These are phyloP conservation scores for Notarius quadriscutis DNA, from an alignment of 2,113 vertebrate genomes.

Conservation along the genomic window DNA sequence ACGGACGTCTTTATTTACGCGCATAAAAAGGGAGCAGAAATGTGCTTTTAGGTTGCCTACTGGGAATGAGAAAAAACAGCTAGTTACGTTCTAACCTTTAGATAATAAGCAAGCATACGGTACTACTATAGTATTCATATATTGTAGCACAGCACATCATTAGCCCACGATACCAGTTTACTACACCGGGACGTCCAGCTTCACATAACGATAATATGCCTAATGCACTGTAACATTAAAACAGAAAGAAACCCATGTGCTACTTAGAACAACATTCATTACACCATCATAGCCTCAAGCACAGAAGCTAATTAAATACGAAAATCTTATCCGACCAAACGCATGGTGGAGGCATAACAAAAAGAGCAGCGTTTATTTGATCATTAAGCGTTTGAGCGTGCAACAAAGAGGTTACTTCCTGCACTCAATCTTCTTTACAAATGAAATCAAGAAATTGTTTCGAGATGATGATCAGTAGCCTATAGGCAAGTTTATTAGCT, in stretches of 20 bases:
- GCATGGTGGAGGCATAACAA: background rate
- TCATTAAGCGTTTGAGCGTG: background rate
- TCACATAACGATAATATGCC: background rate
- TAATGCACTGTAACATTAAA: background rate
- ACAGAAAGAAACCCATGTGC: background rate
- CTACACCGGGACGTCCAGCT: background rate
- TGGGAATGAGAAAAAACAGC: no score
- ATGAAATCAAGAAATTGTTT: background rate
- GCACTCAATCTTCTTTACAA: background rate
- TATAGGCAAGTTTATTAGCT: conserved; percentile 14
- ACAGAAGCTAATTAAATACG: conserved; percentile 16
- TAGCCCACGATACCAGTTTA: background rate
- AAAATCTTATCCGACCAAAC: background rate
- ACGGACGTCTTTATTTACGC: no score
- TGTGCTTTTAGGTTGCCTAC: no score
- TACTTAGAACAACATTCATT: background rate
- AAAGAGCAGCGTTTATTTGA: background rate
- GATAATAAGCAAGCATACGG: no score
- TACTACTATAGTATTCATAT: background rate
- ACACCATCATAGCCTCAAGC: background rate
- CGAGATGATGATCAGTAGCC: background rate
- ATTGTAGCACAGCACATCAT: background rate
- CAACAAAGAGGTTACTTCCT: background rate
- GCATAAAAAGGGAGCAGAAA: no score
- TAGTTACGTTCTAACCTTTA: no score